Percentiles rank a stretch among this genome's conserved stretches.
phyloP scores from a whole-genome alignment of 2,888 invertebrate genomes.

The Aethes cnicana region DNA sequence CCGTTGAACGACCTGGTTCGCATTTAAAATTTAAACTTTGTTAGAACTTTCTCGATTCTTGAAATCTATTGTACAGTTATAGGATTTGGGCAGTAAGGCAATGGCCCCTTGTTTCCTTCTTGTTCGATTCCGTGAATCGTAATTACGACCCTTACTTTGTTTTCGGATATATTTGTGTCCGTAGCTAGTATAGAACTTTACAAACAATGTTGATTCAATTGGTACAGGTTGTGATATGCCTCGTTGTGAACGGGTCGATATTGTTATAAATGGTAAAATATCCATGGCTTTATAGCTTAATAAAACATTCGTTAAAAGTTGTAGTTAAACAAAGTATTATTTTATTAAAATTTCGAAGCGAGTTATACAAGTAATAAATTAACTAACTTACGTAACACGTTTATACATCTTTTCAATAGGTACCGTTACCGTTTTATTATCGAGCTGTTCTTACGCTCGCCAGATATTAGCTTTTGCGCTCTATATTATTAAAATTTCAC shows the following conservation, averaged over 20 bases:
- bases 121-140: slow-evolving; percentile 82
- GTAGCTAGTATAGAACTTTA: slow-evolving; percentile 82
- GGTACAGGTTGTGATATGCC: slow-evolving; percentile 82
- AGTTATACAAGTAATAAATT: slow-evolving; percentile 76
- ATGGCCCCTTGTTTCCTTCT: slow-evolving; percentile 75
- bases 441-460: slow-evolving; percentile 57
- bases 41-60: slow-evolving; percentile 75
- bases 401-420: slow-evolving; percentile 72
- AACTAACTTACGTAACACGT: slow-evolving; percentile 56
- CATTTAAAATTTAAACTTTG: slow-evolving; percentile 74
- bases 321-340: slow-evolving; percentile 78
- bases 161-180: slow-evolving; percentile 79
- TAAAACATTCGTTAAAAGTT: slow-evolving; percentile 79
- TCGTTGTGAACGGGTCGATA: slow-evolving; percentile 82
- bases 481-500: slow-evolving; percentile 49
- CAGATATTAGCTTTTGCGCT: slow-evolving; percentile 61
- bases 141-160: slow-evolving; percentile 78
- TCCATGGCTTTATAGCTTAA: slow-evolving; percentile 79
- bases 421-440: slow-evolving; percentile 47
- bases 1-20: slow-evolving; percentile 77
- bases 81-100: slow-evolving; percentile 72
- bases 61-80: slow-evolving; percentile 78
- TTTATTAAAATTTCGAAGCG: slow-evolving; percentile 76
- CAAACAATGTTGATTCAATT: slow-evolving; percentile 83
- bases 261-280: slow-evolving; percentile 81